Base-by-base conservation (phyloP, 1,140 invertebrate species). In the Chrysomallon squamiferum region DNA sequence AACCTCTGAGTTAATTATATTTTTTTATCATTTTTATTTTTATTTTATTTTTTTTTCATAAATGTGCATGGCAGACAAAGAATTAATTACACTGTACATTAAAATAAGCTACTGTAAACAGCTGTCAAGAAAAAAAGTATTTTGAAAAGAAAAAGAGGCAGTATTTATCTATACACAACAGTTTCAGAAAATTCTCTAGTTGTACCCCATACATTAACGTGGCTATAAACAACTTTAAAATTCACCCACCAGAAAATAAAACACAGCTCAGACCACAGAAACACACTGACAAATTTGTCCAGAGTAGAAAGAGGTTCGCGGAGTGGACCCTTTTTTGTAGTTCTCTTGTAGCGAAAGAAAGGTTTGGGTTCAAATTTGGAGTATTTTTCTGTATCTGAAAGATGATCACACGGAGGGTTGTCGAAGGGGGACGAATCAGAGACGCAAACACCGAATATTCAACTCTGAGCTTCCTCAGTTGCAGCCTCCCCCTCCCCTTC, bases 381-480 rank as follows among this genome's bases (percentile, higher is more conserved):
- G 43, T 45, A 18, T 13, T 29, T 2, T 22, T n/a, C 47, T 50
- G 38, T 54, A 45, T 41, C 22, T 32, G 57, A 38, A 59, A 22
- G 18, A 62, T 50, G 22, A 13, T 60, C 64, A 66, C 64, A 61
- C 57, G 57, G 58, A 59, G 49, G 57, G 59, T 62, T 30, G 22
- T 29, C 59, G 29, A 30, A 25, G 33, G 27, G 49, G 43, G 43
- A 38, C 30, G 57, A 49, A n/a, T 4, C 45, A 52, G 45, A 29
- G 22, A 25, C 41, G 25, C 20, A 43, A 20, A 2, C n/a, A 27
- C 15, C 25, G 25, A 22, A 54, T 6, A 54, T 29, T 66, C 64
- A 66, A 66, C 58, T 66, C 58, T 66, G 56, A 38, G 58, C 58
- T 18, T 49, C 29, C 35, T n/a, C n/a, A n/a, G 50, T 22, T 20